Evolutionary conservation across 2,113 vertebrate species (phyloP).

Genomic region (Oncorhynchus kisutch): DNA sequence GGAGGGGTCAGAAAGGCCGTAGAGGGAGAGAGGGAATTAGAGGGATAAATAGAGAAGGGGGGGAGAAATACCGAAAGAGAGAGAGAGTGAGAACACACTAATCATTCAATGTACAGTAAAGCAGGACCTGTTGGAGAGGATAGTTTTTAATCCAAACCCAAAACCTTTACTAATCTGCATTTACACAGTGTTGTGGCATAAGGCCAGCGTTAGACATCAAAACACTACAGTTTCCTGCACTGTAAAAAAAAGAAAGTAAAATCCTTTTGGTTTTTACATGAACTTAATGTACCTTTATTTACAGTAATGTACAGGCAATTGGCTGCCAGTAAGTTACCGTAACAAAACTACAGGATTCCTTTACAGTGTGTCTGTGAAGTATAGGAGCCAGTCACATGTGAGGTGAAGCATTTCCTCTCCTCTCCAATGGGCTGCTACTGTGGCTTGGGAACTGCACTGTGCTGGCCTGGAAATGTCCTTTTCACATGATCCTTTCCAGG

Average conservation of each 20-base stretch:
- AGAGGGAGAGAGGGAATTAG: constrained; percentile 7
- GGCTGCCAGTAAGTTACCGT: too few relatives aligned
- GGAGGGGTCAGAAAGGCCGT: constrained; percentile 6
- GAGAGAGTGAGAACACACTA: neutral
- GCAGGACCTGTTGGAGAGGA: neutral
- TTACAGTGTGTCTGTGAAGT: too few relatives aligned
- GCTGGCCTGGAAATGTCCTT: too few relatives aligned
- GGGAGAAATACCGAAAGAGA: neutral
- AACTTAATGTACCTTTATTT: too few relatives aligned
- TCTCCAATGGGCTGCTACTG: too few relatives aligned
- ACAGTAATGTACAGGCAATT: too few relatives aligned
- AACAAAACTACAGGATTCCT: too few relatives aligned
- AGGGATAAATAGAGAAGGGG: neutral
- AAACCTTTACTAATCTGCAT: neutral
- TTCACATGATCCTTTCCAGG: too few relatives aligned
- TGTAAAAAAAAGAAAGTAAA: too few relatives aligned
- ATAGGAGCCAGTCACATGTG: too few relatives aligned
- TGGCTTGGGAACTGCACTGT: too few relatives aligned
- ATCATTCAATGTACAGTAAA: constrained; percentile 17
- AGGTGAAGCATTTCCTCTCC: too few relatives aligned
- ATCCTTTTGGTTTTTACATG: neutral
- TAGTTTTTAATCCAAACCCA: neutral
- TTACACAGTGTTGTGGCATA: neutral
- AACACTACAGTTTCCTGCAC: neutral
- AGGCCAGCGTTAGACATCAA: neutral